These are phyloP conservation scores for Peromyscus attwateri DNA, from an alignment of 2,797 vertebrate species.

Conservation along the genomic window DNA sequence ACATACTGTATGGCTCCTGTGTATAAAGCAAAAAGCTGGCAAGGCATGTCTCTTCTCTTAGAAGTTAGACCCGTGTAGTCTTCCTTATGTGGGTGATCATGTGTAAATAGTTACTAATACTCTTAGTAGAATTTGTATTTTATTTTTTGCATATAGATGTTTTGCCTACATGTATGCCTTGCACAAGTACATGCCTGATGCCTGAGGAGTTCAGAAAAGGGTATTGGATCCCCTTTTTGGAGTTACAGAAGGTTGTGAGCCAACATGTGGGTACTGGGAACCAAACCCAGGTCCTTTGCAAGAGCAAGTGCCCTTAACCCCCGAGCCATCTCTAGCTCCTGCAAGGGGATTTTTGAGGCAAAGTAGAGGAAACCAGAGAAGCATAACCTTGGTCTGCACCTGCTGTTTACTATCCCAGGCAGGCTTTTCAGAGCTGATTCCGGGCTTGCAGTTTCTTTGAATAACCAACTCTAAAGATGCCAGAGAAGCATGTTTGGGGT, in stretches of 20 bases:
- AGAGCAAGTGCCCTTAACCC: not conserved
- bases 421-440: not conserved
- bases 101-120: no score
- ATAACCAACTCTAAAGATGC: not conserved
- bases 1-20: not conserved
- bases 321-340: not conserved
- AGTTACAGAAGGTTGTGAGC: not conserved
- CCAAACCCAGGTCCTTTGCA: not conserved
- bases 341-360: not conserved
- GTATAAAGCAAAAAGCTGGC: not conserved
- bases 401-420: not conserved
- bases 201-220: not conserved
- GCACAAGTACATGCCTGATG: not conserved
- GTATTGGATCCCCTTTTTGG: not conserved
- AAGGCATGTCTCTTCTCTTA: not conserved
- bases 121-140: not conserved
- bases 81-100: no score
- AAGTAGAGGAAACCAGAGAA: not conserved
- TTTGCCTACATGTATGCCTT: not conserved
- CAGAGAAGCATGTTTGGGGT: not conserved
- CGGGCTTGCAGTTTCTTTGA: not conserved
- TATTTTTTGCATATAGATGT: not conserved
- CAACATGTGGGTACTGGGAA: not conserved
- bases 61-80: not conserved
- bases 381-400: not conserved